A percentile compares a stretch with the other conserved stretches of the same genome.
Evolutionary conservation across 2,113 vertebrate species (phyloP).

Genomic region (Brachyistius frenatus): DNA sequence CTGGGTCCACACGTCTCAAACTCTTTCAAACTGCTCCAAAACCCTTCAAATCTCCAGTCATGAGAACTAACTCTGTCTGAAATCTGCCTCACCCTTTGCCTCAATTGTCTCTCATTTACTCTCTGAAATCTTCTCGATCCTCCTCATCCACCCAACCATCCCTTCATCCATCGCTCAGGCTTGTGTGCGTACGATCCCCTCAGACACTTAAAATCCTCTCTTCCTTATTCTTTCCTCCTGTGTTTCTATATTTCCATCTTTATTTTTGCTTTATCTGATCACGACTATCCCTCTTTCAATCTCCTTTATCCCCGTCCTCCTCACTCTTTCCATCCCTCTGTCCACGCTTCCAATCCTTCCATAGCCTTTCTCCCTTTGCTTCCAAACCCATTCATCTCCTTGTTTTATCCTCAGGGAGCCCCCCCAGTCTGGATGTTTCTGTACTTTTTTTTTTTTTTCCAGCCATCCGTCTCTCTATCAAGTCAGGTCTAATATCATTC

Average conservation of each 20-base stretch:
- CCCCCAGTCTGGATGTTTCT: conserved; percentile 16
- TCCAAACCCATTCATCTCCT: conserved; percentile 42
- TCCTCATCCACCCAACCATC: conserved; percentile 34
- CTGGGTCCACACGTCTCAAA: background rate
- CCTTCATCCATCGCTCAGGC: conserved; percentile 40
- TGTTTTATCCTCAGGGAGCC: conserved; percentile 36
- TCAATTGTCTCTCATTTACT: conserved; percentile 43
- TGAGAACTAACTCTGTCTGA: conserved; percentile 17
- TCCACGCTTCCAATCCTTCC: conserved; percentile 42
- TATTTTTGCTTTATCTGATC: conserved; percentile 62
- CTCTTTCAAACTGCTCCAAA: conserved; percentile 40
- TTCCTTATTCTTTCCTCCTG: conserved; percentile 29
- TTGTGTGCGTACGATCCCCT: conserved; percentile 27
- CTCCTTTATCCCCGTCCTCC: conserved; percentile 49
- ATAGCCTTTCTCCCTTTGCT: conserved; percentile 25
- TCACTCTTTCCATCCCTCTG: conserved; percentile 19
- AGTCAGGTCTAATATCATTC: conserved; percentile 8
- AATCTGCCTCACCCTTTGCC: conserved; percentile 22
- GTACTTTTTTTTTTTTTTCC: background rate
- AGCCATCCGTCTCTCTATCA: background rate
- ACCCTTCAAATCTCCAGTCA: conserved; percentile 38
- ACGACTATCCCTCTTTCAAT: conserved; percentile 31
- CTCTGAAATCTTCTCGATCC: conserved; percentile 29
- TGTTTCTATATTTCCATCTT: conserved; percentile 47
- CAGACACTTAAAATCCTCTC: conserved; percentile 49